phyloP scores from a whole-genome alignment of 2,113 vertebrate genomes.

The Tichodroma muraria region DNA sequence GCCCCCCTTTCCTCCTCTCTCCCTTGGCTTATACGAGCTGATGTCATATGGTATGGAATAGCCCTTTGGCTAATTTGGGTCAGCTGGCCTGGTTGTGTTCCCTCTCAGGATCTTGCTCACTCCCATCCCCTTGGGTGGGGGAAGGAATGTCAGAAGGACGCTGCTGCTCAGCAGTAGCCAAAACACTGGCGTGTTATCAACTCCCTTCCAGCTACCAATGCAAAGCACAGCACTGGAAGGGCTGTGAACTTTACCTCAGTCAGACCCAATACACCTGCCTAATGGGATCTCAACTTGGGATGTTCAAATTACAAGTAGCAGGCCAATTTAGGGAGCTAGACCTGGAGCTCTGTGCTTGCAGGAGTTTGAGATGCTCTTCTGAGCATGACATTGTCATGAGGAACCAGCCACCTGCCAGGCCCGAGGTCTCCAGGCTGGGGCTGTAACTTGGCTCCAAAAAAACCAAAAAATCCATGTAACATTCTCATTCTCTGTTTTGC shows the following conservation, averaged over 20 bases:
- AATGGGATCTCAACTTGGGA: neutral
- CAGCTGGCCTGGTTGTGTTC: neutral
- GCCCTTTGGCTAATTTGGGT: neutral
- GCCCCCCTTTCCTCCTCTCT: neutral
- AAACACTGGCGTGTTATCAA: neutral
- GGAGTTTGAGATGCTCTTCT: neutral
- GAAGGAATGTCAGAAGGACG: neutral
- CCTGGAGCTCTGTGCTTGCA: neutral
- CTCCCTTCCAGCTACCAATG: neutral
- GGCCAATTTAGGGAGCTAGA: neutral
- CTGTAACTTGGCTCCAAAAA: neutral
- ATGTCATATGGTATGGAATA: neutral
- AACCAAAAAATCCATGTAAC: fast-evolving
- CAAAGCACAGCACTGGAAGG: neutral
- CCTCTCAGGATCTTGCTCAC: neutral
- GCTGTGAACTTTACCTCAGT: neutral
- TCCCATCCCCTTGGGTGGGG: neutral
- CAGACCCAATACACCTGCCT: neutral
- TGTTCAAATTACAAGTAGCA: neutral
- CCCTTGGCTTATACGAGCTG: neutral
- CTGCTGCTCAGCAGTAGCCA: neutral
- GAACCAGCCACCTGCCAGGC: neutral
- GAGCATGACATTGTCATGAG: neutral
- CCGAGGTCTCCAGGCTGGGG: neutral
- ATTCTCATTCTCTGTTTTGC: neutral